These are phyloP conservation scores for Orussus abietinus DNA, from an alignment of 1,140 invertebrate genomes.

Conservation along the genomic window DNA sequence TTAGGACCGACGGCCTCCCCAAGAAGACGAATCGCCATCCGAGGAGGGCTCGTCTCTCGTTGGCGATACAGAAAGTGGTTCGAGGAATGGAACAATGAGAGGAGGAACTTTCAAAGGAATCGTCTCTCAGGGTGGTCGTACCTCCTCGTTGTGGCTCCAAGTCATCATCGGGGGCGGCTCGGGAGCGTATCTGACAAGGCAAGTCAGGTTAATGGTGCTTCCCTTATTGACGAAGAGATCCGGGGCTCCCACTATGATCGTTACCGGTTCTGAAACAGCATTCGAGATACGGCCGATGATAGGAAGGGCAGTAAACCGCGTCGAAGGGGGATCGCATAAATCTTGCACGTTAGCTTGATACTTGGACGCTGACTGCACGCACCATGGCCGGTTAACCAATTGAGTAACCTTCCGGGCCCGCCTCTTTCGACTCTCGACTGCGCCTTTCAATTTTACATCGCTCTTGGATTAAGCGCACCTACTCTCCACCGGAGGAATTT, in stretches of 20 bases:
- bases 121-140: no score
- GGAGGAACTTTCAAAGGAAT: no score
- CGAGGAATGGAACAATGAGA: no score
- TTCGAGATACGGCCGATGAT: slow-evolving; percentile 13
- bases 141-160: slow-evolving; percentile 64
- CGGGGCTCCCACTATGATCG: slow-evolving; percentile 60
- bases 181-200: slow-evolving; percentile 61
- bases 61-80: no score
- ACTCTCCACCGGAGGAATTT: no score
- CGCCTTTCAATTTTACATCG: no score
- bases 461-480: no score
- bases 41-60: no score
- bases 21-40: not conserved
- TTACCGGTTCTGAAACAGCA: slow-evolving; percentile 59
- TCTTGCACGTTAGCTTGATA: slow-evolving; percentile 1
- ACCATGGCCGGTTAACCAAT: no score
- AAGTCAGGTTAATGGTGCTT: slow-evolving; percentile 67
- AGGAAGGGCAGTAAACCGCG: slow-evolving; percentile 3
- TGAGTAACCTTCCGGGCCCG: no score
- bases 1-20: not conserved
- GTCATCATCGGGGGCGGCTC: slow-evolving; percentile 62
- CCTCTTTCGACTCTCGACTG: no score
- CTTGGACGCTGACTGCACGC: not conserved
- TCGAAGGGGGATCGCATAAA: not conserved
- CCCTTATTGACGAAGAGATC: slow-evolving; percentile 66